Conservation (phyloP, 2,888 invertebrate genomes). For the Spisula subtruncata region DNA sequence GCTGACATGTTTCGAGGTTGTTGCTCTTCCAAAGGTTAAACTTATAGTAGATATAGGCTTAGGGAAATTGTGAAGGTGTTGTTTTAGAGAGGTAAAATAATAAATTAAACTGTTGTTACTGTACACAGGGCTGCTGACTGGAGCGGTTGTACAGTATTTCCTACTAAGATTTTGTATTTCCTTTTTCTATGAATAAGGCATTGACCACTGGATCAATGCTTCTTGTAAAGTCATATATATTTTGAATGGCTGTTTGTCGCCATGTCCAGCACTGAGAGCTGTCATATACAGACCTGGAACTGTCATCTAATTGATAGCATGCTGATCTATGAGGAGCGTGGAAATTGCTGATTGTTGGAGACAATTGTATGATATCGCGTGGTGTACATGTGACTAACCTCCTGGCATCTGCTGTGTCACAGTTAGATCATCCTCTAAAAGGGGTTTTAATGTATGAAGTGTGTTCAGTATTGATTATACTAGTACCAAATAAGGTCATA, state of each 20-base stretch:
- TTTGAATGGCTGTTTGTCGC: not conserved
- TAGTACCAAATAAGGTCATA: constrained; percentile 10
- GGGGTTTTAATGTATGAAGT: constrained; percentile 2
- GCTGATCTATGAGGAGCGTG: not conserved
- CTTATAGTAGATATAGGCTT: too few species aligned
- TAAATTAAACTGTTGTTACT: too few species aligned
- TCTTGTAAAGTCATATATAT: not conserved
- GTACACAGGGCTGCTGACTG: too few species aligned
- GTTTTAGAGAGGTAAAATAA: too few species aligned
- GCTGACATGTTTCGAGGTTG: too few species aligned
- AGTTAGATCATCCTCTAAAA: not conserved
- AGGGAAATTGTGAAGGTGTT: too few species aligned
- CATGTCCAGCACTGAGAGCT: not conserved
- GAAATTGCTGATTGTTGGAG: not conserved
- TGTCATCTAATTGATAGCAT: not conserved
- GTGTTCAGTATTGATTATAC: not conserved
- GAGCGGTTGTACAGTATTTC: too few species aligned
- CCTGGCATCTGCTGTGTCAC: not conserved
- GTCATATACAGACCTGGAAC: not conserved
- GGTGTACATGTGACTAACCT: not conserved
- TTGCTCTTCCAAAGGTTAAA: too few species aligned
- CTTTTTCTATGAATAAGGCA: too few species aligned
- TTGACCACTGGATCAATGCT: too few species aligned
- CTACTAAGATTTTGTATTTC: too few species aligned
- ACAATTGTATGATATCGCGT: not conserved